Percentiles rank a stretch among this genome's conserved stretches.
phyloP scores from a whole-genome alignment of 2,113 vertebrate genomes.

The Phoxinus phoxinus region DNA sequence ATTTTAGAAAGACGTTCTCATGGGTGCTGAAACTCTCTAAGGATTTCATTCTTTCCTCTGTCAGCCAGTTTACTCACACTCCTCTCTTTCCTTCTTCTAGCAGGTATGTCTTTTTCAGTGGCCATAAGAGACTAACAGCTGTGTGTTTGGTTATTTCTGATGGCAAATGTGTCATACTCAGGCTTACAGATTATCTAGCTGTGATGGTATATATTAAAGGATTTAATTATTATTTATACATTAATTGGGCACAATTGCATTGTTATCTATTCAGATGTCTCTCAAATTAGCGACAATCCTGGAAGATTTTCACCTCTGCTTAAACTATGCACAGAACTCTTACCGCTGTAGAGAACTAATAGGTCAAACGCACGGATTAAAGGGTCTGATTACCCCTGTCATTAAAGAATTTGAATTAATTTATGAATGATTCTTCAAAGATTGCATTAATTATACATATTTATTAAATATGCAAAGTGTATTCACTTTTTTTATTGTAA shows the following conservation, averaged over 20 bases:
- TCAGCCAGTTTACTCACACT: conserved; percentile 51
- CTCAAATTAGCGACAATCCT: conserved; percentile 61
- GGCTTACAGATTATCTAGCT: background rate
- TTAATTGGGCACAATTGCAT: conserved; percentile 10
- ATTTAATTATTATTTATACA: background rate
- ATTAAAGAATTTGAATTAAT: background rate
- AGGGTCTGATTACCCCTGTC: conserved; percentile 3
- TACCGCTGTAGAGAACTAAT: background rate
- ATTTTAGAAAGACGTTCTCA: conserved; percentile 68
- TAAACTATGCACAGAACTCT: conserved; percentile 53
- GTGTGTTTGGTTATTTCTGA: background rate
- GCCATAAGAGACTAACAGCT: background rate
- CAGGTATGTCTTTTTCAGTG: conserved; percentile 53
- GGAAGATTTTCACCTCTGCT: conserved; percentile 59
- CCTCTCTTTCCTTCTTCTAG: conserved; percentile 51
- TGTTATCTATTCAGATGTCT: conserved; percentile 53
- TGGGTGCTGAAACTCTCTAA: conserved; percentile 64
- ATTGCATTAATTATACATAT: background rate
- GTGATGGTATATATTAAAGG: background rate
- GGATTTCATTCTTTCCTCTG: conserved; percentile 55
- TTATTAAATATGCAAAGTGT: background rate
- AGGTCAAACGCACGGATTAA: background rate
- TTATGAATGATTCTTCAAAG: background rate
- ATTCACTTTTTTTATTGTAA: background rate
- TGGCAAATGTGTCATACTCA: background rate